phyloP scores from a whole-genome alignment of 2,113 vertebrate genomes.

The Indicator indicator region DNA sequence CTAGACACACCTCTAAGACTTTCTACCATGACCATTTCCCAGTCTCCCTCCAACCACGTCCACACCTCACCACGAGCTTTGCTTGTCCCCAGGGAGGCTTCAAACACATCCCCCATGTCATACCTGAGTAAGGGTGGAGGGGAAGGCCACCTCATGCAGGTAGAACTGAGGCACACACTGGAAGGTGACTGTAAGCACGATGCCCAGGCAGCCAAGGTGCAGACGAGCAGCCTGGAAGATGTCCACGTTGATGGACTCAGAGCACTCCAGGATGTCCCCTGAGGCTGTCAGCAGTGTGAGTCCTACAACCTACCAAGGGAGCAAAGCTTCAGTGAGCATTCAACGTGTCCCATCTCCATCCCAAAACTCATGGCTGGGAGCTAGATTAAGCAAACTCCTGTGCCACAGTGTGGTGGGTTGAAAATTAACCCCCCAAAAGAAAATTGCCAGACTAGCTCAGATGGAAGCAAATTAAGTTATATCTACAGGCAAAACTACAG shows the following conservation, averaged over 20 bases:
- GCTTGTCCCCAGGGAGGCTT: neutral
- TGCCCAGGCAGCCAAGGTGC: conserved; percentile 75
- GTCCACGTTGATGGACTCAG: conserved; percentile 30
- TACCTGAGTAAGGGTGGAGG: conserved; percentile 77
- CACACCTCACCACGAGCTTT: neutral
- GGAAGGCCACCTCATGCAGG: conserved; percentile 71
- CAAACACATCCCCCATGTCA: rapidly evolving
- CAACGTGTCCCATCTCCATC: rapidly evolving
- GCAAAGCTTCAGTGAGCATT: rapidly evolving
- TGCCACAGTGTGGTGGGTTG: neutral
- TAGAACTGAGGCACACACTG: conserved; percentile 75
- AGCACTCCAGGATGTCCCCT: conserved; percentile 69
- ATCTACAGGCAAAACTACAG: too few relatives aligned
- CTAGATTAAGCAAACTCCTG: too few relatives aligned
- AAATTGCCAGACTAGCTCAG: too few relatives aligned
- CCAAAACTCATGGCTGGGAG: too few relatives aligned
- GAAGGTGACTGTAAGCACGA: conserved; percentile 74
- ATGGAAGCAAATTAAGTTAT: too few relatives aligned
- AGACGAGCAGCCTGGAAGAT: conserved; percentile 70
- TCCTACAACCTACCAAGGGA: conserved; percentile 49
- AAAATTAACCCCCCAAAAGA: too few relatives aligned
- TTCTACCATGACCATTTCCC: neutral
- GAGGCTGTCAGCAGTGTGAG: conserved; percentile 66
- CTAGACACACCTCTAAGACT: too few relatives aligned
- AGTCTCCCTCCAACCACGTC: neutral